Base-by-base conservation (phyloP, 2,113 vertebrate species). In the Sardina pilchardus region DNA sequence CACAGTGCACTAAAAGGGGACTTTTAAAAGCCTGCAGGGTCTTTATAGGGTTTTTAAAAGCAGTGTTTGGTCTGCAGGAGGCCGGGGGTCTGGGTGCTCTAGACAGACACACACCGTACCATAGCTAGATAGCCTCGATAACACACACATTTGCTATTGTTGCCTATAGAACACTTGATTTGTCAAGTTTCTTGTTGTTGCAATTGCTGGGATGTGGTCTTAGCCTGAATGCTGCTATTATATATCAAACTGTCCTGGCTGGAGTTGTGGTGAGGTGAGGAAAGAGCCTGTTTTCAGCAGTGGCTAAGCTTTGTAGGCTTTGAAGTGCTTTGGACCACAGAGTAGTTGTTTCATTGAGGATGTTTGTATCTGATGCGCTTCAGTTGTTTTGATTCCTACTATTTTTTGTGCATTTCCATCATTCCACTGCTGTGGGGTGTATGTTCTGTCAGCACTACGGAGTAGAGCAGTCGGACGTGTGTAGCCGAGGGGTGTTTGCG, bases 241-340 rank as follows among this genome's bases (percentile, higher is more conserved):
- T 50, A 12, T 50, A 12, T 71, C 3, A 34, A 21, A n/a, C 5
- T 34, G n/a, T 24, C 42, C 19, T 36, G 30, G 14, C 4, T 10
- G n/a, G 24, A n/a, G 4, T 36, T 24, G 14, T 53, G n/a, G 44
- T 83, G 30, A n/a, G n/a, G 71, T 53, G 45, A 47, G 45, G 45
- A 30, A 83, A 87, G 50, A 67, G 48, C 3, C 12, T 16, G 12
- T 50, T 50, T 50, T 3, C 16, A 16, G 16, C 48, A 14, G 12
- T 16, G 12, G 3, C 48, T 50, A 16, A 14, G 16, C 17, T 42
- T 34, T 39, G 14, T 83, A 12, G 48, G n/a, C 24, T 81, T 81
- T 82, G 42, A 50, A 83, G 34, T 83, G 30, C 56, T n/a, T 50
- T 85, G 78, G 56, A 19, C 53, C 44, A 85, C 16, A 43, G 59